Percentiles rank a stretch among this genome's conserved stretches.
Conservation (phyloP, 2,113 vertebrate species). For the Balaeniceps rex region DNA sequence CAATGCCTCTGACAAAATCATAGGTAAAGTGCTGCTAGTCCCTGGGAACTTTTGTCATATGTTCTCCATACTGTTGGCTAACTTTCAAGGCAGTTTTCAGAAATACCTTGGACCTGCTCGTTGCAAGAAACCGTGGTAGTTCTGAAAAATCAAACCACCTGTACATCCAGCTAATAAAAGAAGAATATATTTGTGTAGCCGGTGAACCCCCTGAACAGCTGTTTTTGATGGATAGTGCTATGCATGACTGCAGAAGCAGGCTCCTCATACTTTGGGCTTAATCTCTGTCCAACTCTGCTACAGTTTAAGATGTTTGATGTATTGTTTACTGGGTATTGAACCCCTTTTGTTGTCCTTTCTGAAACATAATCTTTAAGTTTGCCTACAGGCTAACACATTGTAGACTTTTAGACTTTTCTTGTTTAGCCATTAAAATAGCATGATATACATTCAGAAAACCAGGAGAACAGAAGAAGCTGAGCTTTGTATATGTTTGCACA, state of each 20-base stretch:
- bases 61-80: background rate
- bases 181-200: background rate
- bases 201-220: background rate
- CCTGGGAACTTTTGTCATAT: background rate
- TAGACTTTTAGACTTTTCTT: background rate
- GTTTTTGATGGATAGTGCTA: background rate
- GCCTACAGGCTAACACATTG: background rate
- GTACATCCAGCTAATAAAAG: background rate
- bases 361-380: background rate
- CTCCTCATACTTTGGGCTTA: background rate
- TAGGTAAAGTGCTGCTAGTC: constrained; percentile 68
- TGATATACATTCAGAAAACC: background rate
- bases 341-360: background rate
- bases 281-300: background rate
- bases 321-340: background rate
- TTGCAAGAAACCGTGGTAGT: background rate
- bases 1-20: constrained; percentile 97
- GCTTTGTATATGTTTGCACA: background rate
- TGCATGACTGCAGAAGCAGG: background rate
- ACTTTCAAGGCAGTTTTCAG: background rate
- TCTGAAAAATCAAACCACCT: background rate
- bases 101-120: background rate
- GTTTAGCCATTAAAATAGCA: background rate
- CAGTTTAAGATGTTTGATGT: background rate
- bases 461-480: background rate